Conservation (phyloP, 2,113 vertebrate species). For the Thryonomys swinderianus region DNA sequence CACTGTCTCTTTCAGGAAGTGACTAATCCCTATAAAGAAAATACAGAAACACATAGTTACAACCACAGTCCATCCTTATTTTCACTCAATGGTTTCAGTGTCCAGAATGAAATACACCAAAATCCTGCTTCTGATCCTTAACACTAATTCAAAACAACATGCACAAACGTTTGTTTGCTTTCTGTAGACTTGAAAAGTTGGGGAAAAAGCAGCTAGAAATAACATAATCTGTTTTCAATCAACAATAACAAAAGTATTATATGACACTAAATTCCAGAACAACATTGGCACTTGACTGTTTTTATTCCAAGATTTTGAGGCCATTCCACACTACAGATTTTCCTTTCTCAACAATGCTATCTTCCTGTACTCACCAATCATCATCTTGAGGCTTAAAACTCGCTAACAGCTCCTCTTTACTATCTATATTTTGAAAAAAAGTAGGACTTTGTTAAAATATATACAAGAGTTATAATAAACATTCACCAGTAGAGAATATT, state of each 20-base stretch:
- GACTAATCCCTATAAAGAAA: constrained; percentile 91
- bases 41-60: constrained; percentile 49
- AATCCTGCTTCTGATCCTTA: background rate
- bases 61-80: constrained; percentile 4
- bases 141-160: background rate
- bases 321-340: background rate
- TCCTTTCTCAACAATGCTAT: background rate
- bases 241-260: background rate
- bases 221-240: background rate
- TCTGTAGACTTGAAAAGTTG: background rate
- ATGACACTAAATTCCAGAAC: constrained; percentile 1
- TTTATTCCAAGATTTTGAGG: constrained; percentile 5
- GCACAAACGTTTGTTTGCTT: constrained; percentile 37
- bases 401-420: background rate
- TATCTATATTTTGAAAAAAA: background rate
- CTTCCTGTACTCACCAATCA: background rate
- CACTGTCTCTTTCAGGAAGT: constrained; percentile 94
- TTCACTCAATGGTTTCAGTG: constrained; percentile 10
- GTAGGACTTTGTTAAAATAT: background rate
- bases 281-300: background rate
- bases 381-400: background rate
- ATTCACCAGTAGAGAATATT: background rate
- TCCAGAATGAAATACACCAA: constrained; percentile 19
- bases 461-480: background rate
- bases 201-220: constrained; percentile 19